phyloP scores from a whole-genome alignment of 2,888 invertebrate genomes.

The Antheraea yamamai region DNA sequence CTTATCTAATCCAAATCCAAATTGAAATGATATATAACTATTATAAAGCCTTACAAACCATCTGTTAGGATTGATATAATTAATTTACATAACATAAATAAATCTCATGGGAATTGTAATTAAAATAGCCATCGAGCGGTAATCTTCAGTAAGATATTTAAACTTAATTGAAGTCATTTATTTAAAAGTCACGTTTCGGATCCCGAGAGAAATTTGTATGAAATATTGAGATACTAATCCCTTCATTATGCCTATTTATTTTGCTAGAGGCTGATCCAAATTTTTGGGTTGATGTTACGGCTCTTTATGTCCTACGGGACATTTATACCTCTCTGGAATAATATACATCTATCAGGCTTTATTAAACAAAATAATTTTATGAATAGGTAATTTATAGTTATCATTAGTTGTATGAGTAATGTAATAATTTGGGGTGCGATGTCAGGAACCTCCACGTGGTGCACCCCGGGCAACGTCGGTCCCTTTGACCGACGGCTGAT shows the following conservation, averaged over 20 bases:
- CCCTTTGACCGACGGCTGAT: no score
- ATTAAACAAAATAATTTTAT: no score
- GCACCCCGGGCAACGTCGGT: no score
- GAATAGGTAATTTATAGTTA: background rate
- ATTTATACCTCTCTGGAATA: background rate
- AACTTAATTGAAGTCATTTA: constrained; percentile 15
- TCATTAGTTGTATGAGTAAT: background rate
- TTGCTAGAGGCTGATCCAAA: background rate
- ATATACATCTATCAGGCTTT: background rate
- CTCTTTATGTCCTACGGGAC: background rate
- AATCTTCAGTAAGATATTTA: constrained; percentile 12
- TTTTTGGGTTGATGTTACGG: constrained; percentile 7
- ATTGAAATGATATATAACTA: background rate
- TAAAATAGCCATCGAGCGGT: background rate
- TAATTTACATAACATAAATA: background rate
- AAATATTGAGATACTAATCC: constrained; percentile 14
- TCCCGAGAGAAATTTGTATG: constrained; percentile 3
- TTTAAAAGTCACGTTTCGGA: constrained; percentile 16
- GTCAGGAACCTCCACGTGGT: no score
- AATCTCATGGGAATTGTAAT: background rate
- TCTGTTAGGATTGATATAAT: background rate
- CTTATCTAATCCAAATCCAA: background rate
- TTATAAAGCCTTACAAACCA: background rate
- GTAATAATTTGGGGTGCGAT: no score
- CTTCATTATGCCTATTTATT: constrained; percentile 10